Evolutionary conservation across 2,113 vertebrate species (phyloP).

Genomic region (Salvelinus fontinalis): DNA sequence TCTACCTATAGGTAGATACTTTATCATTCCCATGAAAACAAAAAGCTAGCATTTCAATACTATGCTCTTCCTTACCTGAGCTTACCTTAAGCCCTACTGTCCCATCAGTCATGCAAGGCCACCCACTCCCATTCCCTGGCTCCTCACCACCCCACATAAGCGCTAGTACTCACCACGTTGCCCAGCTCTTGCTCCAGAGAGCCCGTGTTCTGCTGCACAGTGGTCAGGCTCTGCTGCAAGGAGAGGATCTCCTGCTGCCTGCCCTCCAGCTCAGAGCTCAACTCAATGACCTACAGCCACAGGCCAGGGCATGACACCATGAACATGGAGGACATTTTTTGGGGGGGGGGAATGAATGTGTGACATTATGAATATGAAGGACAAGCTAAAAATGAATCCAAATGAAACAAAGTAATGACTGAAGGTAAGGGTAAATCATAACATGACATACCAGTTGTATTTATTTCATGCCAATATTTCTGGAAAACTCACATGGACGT

Average conservation of each 20-base stretch:
- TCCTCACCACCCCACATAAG: neutral
- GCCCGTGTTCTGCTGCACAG: constrained; percentile 80
- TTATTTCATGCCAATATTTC: neutral
- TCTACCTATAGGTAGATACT: neutral
- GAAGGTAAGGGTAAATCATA: constrained; percentile 28
- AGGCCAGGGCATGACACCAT: constrained; percentile 13
- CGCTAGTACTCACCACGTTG: constrained; percentile 79
- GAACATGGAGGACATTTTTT: neutral
- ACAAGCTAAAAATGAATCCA: constrained; percentile 44
- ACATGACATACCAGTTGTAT: neutral
- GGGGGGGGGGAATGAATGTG: constrained; percentile 33
- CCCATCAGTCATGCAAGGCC: neutral
- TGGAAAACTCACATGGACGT: neutral
- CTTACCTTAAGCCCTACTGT: neutral
- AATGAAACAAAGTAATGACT: constrained; percentile 50
- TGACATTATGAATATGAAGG: constrained; percentile 54
- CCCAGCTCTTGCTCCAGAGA: constrained; percentile 82
- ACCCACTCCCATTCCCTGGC: neutral
- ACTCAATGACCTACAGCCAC: constrained; percentile 77
- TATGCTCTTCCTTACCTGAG: constrained; percentile 2
- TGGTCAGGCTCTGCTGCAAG: constrained; percentile 79
- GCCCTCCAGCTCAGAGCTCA: constrained; percentile 80
- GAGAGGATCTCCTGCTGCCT: constrained; percentile 79
- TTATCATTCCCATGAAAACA: neutral
- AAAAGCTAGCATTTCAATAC: neutral